Percentiles rank a stretch among this genome's conserved stretches.
Evolutionary conservation across 1,140 invertebrate species (phyloP).

Genomic region (Augochlora pura): DNA sequence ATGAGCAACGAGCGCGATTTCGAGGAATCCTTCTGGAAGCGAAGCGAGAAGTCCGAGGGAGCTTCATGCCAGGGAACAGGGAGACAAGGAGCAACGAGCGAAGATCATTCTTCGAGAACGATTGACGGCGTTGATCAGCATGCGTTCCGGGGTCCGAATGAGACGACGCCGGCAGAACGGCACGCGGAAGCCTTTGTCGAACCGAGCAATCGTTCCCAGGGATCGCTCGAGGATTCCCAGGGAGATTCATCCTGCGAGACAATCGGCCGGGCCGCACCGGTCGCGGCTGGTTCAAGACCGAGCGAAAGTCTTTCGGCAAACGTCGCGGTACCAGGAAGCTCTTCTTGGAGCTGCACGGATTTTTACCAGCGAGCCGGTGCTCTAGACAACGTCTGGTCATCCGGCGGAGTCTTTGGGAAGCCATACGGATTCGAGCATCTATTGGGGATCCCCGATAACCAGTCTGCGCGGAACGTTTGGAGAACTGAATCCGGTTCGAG

Average conservation of each 20-base stretch:
- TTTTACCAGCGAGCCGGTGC: not conserved
- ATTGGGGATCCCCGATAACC: not conserved
- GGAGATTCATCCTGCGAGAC: not conserved
- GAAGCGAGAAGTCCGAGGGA: not conserved
- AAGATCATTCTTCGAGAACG: conserved; percentile 19
- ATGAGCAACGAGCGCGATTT: conserved; percentile 30
- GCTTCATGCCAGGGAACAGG: not conserved
- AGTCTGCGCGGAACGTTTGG: not conserved
- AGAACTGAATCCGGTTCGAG: not conserved
- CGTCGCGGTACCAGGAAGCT: not conserved
- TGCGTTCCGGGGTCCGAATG: not conserved
- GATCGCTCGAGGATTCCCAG: not conserved
- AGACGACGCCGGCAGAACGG: not conserved
- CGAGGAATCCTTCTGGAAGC: not conserved
- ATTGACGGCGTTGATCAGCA: not conserved
- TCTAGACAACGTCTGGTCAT: not conserved
- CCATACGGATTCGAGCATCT: too few species aligned
- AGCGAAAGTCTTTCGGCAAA: conserved; percentile 6
- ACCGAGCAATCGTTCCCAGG: not conserved
- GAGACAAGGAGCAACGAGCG: not conserved
- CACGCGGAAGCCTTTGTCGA: not conserved
- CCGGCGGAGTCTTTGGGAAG: too few species aligned
- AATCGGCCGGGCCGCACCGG: not conserved
- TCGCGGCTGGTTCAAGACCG: not conserved
- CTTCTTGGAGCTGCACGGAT: not conserved